Evolutionary conservation across 1,140 invertebrate species (phyloP), one percentile per base, ranked within the genome.

Genomic region (Megalonaias nervosa): DNA sequence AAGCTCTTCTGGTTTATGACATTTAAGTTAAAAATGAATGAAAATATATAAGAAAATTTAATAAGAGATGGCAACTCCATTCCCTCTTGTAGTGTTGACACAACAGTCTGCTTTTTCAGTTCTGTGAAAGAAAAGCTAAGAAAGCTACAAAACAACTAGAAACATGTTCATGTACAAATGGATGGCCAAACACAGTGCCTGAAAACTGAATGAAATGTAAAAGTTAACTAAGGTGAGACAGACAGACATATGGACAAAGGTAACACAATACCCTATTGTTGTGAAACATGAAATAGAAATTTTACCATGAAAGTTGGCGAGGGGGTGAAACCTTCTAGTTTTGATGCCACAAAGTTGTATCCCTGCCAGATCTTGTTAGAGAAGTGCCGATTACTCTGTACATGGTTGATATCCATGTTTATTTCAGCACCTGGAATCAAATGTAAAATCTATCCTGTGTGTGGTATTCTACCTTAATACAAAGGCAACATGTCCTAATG

Each of bases 291-390:
- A 48, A 11, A 48, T 6, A 74, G n/a, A 56, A 62, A 74, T n/a
- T 14, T 31, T 72, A 84, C 82, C 75, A 69, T 75, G 26, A 80
- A 79, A 61, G 79, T 21, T 61, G 26, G 13, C 23, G 60, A n/a
- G 15, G 79, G 73, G 48, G 76, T 61, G 57, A 85, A 88, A 31
- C 82, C 75, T 38, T 79, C 84, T 19, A 89, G 62, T 21, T 87
- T 79, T 16, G 71, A 71, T 15, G 74, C 61, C 15, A 88, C 77
- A 76, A 90, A 89, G 64, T 81, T 85, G 77, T 88, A 91, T 17
- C 85, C 84, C 67, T 91, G 89, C 91, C 91, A 91, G 23, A 91
- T 86, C 76, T 91, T 91, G 84, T 91, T 91, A 81, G 89, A 91
- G 80, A 91, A 91, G 48, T 85, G 81, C 55, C 86, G 77, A 68